These are phyloP conservation scores for Clarias magur DNA, from an alignment of 2,113 vertebrate species.

Conservation along the genomic window DNA sequence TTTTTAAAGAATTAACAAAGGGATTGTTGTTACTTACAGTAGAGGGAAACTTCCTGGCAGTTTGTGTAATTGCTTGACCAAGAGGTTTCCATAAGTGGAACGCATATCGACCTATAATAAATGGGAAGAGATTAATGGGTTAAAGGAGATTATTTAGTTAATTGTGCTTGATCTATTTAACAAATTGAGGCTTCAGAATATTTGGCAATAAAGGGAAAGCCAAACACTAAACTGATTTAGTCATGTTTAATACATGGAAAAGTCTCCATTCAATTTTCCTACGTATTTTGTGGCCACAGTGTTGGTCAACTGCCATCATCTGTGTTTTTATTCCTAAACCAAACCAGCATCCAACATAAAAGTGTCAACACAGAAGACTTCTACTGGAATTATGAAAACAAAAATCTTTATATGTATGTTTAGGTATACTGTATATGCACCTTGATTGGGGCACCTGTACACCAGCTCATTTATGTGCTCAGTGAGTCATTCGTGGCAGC, in stretches of 20 bases:
- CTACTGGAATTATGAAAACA: background rate
- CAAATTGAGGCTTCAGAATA: conserved; percentile 28
- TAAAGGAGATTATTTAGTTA: background rate
- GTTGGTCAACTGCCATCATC: conserved; percentile 36
- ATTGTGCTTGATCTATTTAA: conserved; percentile 12
- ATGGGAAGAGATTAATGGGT: background rate
- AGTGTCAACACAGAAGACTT: conserved; percentile 13
- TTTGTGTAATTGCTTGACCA: conserved; percentile 81
- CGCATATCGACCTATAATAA: conserved; percentile 80
- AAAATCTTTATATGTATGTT: background rate
- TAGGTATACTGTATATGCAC: background rate
- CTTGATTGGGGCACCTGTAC: too few species aligned
- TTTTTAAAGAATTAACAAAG: background rate
- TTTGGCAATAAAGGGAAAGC: conserved; percentile 38
- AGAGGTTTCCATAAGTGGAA: conserved; percentile 89
- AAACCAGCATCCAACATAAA: conserved; percentile 36
- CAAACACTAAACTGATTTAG: conserved; percentile 39
- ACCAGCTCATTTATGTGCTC: too few species aligned
- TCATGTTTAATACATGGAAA: conserved; percentile 40
- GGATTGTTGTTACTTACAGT: conserved; percentile 73
- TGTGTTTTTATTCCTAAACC: conserved; percentile 36
- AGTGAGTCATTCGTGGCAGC: too few species aligned
- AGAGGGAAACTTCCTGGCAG: conserved; percentile 80
- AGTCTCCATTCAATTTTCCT: conserved; percentile 29
- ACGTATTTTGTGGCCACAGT: conserved; percentile 39